phyloP scores from a whole-genome alignment of 2,888 invertebrate genomes.

The Therioaphis trifolii region DNA sequence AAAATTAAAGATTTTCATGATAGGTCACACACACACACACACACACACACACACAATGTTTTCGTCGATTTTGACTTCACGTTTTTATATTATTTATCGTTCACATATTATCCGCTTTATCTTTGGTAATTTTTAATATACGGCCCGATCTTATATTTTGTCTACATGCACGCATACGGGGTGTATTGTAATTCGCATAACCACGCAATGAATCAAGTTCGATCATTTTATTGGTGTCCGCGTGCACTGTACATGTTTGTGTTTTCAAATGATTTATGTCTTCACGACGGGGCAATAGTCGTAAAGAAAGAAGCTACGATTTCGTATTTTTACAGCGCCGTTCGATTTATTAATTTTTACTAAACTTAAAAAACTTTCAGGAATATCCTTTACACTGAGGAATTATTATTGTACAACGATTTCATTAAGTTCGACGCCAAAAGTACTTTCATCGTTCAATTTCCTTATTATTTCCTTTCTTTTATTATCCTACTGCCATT shows the following conservation, averaged over 20 bases:
- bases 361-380: neutral
- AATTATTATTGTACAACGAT: neutral
- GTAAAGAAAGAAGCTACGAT: neutral
- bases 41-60: neutral
- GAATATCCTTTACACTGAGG: neutral
- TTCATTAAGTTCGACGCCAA: constrained; percentile 30
- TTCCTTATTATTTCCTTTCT: constrained; percentile 27
- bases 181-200: constrained; percentile 6
- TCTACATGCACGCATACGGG: neutral
- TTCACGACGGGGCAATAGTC: neutral
- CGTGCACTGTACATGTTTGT: neutral
- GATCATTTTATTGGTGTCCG: neutral
- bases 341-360: neutral
- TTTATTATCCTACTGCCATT: neutral
- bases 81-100: neutral
- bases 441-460: constrained; percentile 11
- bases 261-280: neutral
- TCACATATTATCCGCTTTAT: neutral
- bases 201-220: neutral
- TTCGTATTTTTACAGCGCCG: neutral
- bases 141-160: no score
- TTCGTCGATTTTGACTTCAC: constrained; percentile 1
- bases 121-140: neutral
- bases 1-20: no score
- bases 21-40: no score